A percentile compares a stretch with the other conserved stretches of the same genome.
Conservation (phyloP, 30 jellyfish, hydroid and myxozoan genomes). For the Aurelia aurita complex sp. Pacific region DNA sequence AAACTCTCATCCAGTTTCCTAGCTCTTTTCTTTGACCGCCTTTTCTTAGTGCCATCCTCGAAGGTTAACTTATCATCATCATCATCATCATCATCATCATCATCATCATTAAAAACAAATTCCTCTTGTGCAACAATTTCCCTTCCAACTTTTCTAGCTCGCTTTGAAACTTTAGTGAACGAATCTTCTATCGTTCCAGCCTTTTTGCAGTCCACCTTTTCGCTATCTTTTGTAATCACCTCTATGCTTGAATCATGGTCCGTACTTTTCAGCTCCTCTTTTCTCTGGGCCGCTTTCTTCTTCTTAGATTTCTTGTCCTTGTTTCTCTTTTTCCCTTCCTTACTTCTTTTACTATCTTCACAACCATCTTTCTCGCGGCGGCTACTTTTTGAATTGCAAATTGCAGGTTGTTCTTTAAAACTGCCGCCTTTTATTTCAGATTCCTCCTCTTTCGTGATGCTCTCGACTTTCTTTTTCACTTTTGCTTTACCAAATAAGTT, state of each 20-base stretch:
- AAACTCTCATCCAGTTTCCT: no score
- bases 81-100: no score
- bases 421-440: background rate
- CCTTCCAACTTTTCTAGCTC: background rate
- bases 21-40: no score
- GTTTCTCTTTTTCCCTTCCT: background rate
- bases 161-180: background rate
- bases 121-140: background rate
- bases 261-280: background rate
- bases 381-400: background rate
- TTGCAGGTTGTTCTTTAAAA: background rate
- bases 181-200: background rate
- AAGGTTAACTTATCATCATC: no score
- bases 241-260: background rate
- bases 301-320: background rate
- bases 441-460: background rate
- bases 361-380: background rate
- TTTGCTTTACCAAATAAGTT: slow-evolving; percentile 25
- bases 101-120: no score
- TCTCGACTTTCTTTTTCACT: background rate
- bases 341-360: background rate
- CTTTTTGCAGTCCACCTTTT: background rate
- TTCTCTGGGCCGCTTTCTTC: background rate
- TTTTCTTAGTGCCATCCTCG: no score
- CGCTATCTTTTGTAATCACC: background rate